These are phyloP conservation scores for Notocelia uddmanniana DNA, from an alignment of 2,888 invertebrate genomes.

Conservation along the genomic window DNA sequence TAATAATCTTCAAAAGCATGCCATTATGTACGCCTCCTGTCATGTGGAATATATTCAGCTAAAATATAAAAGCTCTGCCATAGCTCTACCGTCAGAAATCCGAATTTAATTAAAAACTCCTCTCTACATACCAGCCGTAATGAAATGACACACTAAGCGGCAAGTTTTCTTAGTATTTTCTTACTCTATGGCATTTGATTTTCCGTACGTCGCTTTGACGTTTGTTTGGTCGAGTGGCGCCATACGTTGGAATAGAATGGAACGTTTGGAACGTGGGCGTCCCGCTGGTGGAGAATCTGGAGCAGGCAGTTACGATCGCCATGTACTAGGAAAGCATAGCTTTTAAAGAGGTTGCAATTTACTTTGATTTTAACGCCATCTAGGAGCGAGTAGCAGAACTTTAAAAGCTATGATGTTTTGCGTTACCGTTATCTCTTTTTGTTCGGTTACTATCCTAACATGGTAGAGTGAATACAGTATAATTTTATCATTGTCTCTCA, in stretches of 20 bases:
- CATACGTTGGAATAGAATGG: slow-evolving; percentile 59
- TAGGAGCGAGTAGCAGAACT: slow-evolving; percentile 53
- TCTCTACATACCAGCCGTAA: neutral
- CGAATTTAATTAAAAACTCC: too few relatives aligned
- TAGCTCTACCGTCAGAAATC: too few relatives aligned
- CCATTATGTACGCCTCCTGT: too few relatives aligned
- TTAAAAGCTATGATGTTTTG: neutral
- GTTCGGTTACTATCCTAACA: neutral
- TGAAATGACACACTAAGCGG: neutral
- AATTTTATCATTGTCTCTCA: neutral
- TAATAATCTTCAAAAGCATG: too few relatives aligned
- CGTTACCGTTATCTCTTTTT: slow-evolving; percentile 5
- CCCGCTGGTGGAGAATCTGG: slow-evolving; percentile 82
- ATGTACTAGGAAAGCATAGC: slow-evolving; percentile 75
- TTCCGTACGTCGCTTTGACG: slow-evolving; percentile 18
- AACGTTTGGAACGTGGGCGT: slow-evolving; percentile 80
- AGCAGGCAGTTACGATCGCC: slow-evolving; percentile 84
- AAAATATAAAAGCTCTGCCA: too few relatives aligned
- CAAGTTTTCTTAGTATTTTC: slow-evolving; percentile 25
- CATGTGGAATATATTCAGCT: too few relatives aligned
- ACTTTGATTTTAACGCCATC: slow-evolving; percentile 53
- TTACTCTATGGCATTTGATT: slow-evolving; percentile 41
- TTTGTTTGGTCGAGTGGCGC: slow-evolving; percentile 47
- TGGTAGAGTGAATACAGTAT: slow-evolving; percentile 2
- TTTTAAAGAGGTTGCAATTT: slow-evolving; percentile 13